phyloP scores from a whole-genome alignment of 2,113 vertebrate species.

The Gyps fulvus region DNA sequence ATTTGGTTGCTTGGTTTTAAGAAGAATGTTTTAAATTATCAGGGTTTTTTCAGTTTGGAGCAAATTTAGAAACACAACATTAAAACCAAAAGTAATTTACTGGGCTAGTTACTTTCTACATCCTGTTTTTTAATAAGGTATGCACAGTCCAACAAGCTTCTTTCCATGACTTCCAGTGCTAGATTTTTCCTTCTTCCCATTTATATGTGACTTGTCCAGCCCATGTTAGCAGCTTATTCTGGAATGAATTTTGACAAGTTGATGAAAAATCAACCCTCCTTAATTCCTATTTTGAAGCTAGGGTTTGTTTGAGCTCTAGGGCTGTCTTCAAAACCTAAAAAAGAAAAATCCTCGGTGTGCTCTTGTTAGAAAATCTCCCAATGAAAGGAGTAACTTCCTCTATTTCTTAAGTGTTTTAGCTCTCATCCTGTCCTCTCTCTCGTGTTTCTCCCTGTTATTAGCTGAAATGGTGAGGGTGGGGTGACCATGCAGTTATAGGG shows the following conservation, averaged over 20 bases:
- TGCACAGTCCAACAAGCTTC: background rate
- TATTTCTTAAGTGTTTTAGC: background rate
- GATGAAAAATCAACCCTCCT: background rate
- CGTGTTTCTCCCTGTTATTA: background rate
- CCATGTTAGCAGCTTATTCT: background rate
- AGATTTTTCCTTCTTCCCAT: background rate
- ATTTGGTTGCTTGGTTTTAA: background rate
- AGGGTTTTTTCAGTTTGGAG: background rate
- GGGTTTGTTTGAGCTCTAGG: background rate
- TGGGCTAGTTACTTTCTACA: background rate
- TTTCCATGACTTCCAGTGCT: background rate
- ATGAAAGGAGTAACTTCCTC: background rate
- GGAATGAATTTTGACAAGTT: background rate
- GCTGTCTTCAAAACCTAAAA: background rate
- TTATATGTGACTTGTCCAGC: background rate
- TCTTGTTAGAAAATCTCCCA: background rate
- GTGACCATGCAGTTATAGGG: background rate
- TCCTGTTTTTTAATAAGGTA: background rate
- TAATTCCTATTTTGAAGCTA: background rate
- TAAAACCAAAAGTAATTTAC: conserved; percentile 25
- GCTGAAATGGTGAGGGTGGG: background rate
- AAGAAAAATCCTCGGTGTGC: background rate
- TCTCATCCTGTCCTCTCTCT: background rate
- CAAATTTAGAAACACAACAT: background rate
- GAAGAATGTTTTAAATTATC: background rate